A percentile compares a stretch with the other conserved stretches of the same genome.
Evolutionary conservation across 2,888 invertebrate genomes (phyloP).

Genomic region (Galeruca laticollis): DNA sequence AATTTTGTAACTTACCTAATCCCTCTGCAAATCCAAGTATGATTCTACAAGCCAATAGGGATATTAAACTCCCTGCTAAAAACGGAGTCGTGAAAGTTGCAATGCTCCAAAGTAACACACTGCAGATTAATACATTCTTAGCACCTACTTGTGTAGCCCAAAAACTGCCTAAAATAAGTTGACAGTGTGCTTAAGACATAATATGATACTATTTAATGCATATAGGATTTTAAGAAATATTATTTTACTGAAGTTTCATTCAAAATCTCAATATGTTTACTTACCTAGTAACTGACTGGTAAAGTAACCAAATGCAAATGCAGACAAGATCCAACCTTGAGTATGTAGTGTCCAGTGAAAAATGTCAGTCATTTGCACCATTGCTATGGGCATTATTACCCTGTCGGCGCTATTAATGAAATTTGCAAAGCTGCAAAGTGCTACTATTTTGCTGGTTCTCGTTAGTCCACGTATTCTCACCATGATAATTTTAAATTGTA

Average conservation of each 20-base stretch:
- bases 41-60: conserved; percentile 75
- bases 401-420: conserved; percentile 83
- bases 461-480: conserved; percentile 68
- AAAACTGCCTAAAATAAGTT: conserved; percentile 72
- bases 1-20: conserved; percentile 68
- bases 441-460: conserved; percentile 72
- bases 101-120: conserved; percentile 80
- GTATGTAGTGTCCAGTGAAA: conserved; percentile 78
- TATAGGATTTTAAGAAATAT: conserved; percentile 58
- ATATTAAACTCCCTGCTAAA: conserved; percentile 74
- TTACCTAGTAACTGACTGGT: conserved; percentile 76
- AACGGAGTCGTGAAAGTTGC: conserved; percentile 79
- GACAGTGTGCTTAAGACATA: neutral
- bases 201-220: neutral
- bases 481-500: conserved; percentile 57
- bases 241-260: neutral
- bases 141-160: conserved; percentile 78
- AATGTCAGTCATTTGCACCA: conserved; percentile 79
- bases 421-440: conserved; percentile 79
- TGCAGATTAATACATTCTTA: conserved; percentile 75
- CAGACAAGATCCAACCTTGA: conserved; percentile 81
- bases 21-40: conserved; percentile 81
- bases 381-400: conserved; percentile 83
- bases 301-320: conserved; percentile 82
- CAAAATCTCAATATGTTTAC: conserved; percentile 8